Conservation (phyloP, 2,888 invertebrate species). For the Dryococelus australis region DNA sequence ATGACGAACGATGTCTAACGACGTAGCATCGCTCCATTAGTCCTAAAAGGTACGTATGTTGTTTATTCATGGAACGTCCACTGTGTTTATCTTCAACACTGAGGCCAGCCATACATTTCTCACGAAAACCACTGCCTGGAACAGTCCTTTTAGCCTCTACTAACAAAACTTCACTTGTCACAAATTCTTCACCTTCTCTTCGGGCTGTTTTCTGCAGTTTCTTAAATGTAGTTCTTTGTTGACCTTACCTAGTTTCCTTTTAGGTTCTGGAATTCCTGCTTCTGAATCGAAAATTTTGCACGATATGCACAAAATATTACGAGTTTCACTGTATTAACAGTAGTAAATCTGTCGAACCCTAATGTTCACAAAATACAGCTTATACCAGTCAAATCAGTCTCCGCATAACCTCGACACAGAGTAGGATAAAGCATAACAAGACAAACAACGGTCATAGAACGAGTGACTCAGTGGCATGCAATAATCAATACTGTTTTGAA, state of each 20-base stretch:
- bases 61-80: neutral
- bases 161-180: slow-evolving; percentile 22
- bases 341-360: neutral
- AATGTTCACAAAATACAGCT: neutral
- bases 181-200: slow-evolving; percentile 12
- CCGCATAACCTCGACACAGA: neutral
- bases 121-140: neutral
- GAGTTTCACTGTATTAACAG: too few species aligned
- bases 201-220: neutral
- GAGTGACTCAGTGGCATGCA: neutral
- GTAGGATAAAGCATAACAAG: neutral
- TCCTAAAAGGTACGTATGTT: neutral
- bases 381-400: neutral
- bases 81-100: slow-evolving; percentile 2
- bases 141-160: slow-evolving; percentile 5
- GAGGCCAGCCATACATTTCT: slow-evolving; percentile 13
- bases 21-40: neutral
- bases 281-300: neutral
- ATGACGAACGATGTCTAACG: neutral
- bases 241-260: neutral
- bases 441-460: neutral
- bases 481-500: neutral
- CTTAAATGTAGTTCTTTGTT: too few species aligned
- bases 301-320: neutral
- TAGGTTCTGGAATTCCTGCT: neutral